Evolutionary conservation across 2,797 vertebrate species (phyloP), one percentile per base, ranked within the genome.

Genomic region (Lerista edwardsae): DNA sequence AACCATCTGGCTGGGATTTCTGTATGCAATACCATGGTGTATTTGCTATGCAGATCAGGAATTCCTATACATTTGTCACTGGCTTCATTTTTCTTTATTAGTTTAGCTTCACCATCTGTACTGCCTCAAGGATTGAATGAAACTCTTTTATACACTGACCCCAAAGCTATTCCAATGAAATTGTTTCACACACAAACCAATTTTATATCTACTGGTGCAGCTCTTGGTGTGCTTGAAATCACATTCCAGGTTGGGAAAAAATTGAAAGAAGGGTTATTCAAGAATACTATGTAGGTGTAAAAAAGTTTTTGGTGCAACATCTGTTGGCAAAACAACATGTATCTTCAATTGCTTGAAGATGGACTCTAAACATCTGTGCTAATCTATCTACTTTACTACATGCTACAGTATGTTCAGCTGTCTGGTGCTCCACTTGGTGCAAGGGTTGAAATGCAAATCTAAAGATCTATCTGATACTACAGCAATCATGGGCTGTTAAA

Each of bases 31-130:
- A 82, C 82, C 88, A 78, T 92, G 88, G 94, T 90, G 96, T 96
- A 95, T 92, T 97, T 97, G 96, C 93, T 88, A 98, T 97, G 96
- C 96, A 93, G 93, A 95, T 95, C 97, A 97, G 82, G 86, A 95
- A 96, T 96, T 97, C 94, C 94, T 95, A 96, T 95, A 97, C 96
- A 96, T 97, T 97, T 97, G 97, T 95, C 89, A 96, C 96, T 97
- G 95, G 96, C 95, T 96, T 95, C 95, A 97, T 98, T 97, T 98
- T 97, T 98, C 97, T 96, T 94, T 95, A 97, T 99, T 97, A 97
- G 96, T 94, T 96, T 96, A 95, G 96, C 96, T 97, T 96, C 96
- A 94, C 97, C 98, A 98, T 98, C 97, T 99, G 98, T 94, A 97
- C 92, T 92, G 93, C 96, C 97, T 96, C 95, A 94, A 95, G 94